A percentile compares a stretch with the other conserved stretches of the same genome.
These are phyloP conservation scores for Ooceraea biroi DNA, from an alignment of 1,140 invertebrate species.

Conservation along the genomic window DNA sequence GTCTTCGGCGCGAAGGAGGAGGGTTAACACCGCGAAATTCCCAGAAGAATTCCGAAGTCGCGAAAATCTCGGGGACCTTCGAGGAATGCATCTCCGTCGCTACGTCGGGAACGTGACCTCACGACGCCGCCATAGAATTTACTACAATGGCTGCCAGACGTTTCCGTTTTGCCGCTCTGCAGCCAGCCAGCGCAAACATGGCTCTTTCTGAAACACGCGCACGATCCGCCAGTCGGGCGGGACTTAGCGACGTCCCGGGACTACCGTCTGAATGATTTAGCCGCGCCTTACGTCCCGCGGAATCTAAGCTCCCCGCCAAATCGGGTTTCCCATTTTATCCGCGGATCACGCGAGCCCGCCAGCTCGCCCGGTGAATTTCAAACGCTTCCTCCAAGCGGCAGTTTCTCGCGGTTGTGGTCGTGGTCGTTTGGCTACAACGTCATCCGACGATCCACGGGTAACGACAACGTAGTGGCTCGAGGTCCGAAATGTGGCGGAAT, in stretches of 20 bases:
- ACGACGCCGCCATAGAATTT: slow-evolving; percentile 54
- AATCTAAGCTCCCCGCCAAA: slow-evolving; percentile 70
- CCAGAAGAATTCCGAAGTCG: slow-evolving; percentile 56
- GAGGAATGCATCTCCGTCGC: slow-evolving; percentile 55
- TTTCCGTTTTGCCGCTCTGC: slow-evolving; percentile 36
- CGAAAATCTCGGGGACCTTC: slow-evolving; percentile 52
- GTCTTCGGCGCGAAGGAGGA: neutral
- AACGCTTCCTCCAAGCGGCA: slow-evolving; percentile 43
- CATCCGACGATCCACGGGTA: neutral
- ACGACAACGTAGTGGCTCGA: neutral
- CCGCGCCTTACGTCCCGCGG: slow-evolving; percentile 45
- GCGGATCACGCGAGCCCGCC: slow-evolving; percentile 37
- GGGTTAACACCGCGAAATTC: slow-evolving; percentile 41
- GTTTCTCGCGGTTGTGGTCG: neutral
- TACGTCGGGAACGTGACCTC: slow-evolving; percentile 48
- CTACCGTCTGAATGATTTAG: slow-evolving; percentile 71
- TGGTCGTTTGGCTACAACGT: neutral
- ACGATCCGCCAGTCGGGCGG: neutral
- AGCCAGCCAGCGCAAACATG: slow-evolving; percentile 11
- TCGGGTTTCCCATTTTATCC: slow-evolving; percentile 80
- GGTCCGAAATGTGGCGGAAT: neutral
- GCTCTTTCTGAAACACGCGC: slow-evolving; percentile 42
- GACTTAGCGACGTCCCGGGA: slow-evolving; percentile 30
- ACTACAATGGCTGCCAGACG: slow-evolving; percentile 55
- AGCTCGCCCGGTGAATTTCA: slow-evolving; percentile 69